phyloP scores from a whole-genome alignment of 1,140 invertebrate genomes.

The Drosophila sp. region DNA sequence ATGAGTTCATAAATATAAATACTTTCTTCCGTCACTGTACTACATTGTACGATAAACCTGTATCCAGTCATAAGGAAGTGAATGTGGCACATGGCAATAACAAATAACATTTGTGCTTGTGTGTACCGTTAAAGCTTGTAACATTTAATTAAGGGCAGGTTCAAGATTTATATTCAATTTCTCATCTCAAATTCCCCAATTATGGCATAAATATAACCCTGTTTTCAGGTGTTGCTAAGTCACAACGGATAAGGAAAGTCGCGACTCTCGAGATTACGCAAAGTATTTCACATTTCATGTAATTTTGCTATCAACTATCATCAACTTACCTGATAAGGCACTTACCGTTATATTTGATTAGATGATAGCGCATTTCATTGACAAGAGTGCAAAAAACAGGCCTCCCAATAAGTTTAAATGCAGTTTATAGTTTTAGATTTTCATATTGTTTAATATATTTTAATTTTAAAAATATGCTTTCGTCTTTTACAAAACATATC shows the following conservation, averaged over 20 bases:
- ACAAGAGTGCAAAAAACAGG: background rate
- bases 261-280: constrained; percentile 3
- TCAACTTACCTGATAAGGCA: background rate
- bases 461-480: constrained; percentile 82
- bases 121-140: constrained; percentile 33
- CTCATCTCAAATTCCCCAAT: background rate
- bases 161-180: constrained; percentile 11
- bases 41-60: constrained; percentile 31
- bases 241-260: background rate
- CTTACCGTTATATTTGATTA: background rate
- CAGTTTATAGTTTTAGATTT: constrained; percentile 42
- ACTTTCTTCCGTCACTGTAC: constrained; percentile 23
- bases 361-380: constrained; percentile 27
- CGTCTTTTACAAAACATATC: constrained; percentile 82
- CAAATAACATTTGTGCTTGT: constrained; percentile 24
- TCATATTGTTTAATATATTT: constrained; percentile 51
- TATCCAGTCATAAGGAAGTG: constrained; percentile 47
- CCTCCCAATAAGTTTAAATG: background rate
- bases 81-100: constrained; percentile 49
- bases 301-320: background rate
- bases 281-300: background rate
- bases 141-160: constrained; percentile 39
- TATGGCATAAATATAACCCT: constrained; percentile 1
- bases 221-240: constrained; percentile 11
- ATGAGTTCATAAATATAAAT: constrained; percentile 2